Evolutionary conservation across 1,140 invertebrate species (phyloP).

Genomic region (Microvelia longipes): DNA sequence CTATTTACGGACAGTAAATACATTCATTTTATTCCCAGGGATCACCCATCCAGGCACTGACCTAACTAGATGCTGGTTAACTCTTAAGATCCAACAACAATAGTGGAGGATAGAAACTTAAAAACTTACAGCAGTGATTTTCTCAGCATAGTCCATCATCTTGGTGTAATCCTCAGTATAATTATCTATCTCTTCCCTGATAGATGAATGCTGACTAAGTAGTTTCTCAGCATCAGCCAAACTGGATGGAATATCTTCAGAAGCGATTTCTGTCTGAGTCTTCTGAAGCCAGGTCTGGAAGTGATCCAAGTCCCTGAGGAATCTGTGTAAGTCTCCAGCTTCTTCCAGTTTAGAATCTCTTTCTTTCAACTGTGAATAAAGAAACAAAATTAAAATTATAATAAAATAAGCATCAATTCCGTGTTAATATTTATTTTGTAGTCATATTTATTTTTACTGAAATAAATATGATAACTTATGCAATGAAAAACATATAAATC

Average conservation of each 20-base stretch:
- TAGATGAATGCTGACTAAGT: conserved; percentile 89
- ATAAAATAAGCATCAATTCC: not conserved
- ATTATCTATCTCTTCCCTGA: conserved; percentile 97
- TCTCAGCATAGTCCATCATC: conserved; percentile 99
- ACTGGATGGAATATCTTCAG: conserved; percentile 92
- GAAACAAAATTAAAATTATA: conserved; percentile 13
- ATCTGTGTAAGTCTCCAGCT: conserved; percentile 93
- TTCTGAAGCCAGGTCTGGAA: conserved; percentile 98
- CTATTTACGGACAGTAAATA: too few species aligned
- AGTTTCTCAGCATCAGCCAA: conserved; percentile 92
- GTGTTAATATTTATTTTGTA: conserved; percentile 2
- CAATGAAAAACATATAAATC: not conserved
- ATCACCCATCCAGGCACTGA: too few species aligned
- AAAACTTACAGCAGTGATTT: conserved; percentile 61
- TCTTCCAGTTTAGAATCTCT: conserved; percentile 96
- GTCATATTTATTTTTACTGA: not conserved
- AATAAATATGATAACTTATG: not conserved
- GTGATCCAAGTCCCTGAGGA: conserved; percentile 96
- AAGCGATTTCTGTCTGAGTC: conserved; percentile 93
- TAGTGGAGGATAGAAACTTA: too few species aligned
- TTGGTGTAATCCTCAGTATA: conserved; percentile 95
- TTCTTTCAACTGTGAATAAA: conserved; percentile 59
- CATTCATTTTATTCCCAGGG: too few species aligned
- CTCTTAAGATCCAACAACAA: too few species aligned
- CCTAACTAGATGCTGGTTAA: too few species aligned